Evolutionary conservation across 2,797 vertebrate genomes (phyloP).

Genomic region (Pipistrellus kuhlii): DNA sequence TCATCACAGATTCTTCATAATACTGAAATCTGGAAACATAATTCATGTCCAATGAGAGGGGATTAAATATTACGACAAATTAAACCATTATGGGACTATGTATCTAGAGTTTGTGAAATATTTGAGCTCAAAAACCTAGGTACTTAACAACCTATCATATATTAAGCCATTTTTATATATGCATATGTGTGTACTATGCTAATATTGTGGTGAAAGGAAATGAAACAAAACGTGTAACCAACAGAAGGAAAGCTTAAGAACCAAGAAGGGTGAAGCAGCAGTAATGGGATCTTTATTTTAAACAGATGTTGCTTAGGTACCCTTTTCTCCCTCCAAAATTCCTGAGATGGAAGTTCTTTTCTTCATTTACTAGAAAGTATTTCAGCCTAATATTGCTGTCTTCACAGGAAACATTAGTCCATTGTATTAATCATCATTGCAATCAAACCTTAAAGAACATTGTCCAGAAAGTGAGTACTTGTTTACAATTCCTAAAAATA

Average conservation of each 20-base stretch:
- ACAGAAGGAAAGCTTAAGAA: slow-evolving; percentile 35
- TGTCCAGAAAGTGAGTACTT: slow-evolving; percentile 78
- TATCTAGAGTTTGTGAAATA: not conserved
- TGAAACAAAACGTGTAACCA: slow-evolving; percentile 58
- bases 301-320: slow-evolving; percentile 75
- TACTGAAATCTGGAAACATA: not conserved
- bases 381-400: slow-evolving; percentile 70
- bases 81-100: not conserved
- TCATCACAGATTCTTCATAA: not conserved
- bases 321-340: slow-evolving; percentile 76
- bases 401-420: slow-evolving; percentile 76
- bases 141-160: not conserved
- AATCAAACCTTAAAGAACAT: slow-evolving; percentile 84
- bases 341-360: slow-evolving; percentile 79
- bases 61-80: not conserved
- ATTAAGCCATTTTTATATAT: not conserved
- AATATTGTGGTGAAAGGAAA: slow-evolving; percentile 69
- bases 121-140: not conserved
- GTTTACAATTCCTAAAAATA: slow-evolving; percentile 75
- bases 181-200: not conserved
- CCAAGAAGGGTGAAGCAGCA: slow-evolving; percentile 41
- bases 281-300: slow-evolving; percentile 74
- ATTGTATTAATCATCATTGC: slow-evolving; percentile 81
- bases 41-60: not conserved
- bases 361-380: slow-evolving; percentile 77